Base-by-base conservation (phyloP, 2,797 vertebrate species). In the Hypotaenidia philippensis region DNA sequence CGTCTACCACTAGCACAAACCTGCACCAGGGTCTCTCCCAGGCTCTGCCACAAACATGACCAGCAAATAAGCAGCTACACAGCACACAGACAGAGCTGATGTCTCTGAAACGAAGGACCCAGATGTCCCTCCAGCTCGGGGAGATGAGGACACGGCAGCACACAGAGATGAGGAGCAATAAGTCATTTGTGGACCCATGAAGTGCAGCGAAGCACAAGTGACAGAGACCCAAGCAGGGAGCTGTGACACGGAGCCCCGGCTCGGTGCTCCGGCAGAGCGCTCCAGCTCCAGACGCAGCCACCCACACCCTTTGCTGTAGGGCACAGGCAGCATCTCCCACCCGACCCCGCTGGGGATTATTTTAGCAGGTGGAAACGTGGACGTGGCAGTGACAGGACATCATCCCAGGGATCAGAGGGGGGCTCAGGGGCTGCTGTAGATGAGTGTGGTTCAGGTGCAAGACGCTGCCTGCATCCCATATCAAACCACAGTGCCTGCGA, bases 221-320 rank as follows among this genome's bases (percentile, higher is more conserved):
- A 26, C 12, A 27, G 50, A 53, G 26, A 29, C 15, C 5, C 26
- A 74, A 50, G 19, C 72, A 63, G 18, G 12, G n/a, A 83, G 7
- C 6, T 4, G 1, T 7, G 36, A 31, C 34, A 7, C 0, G 0
- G 52, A 74, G 26, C 29, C 26, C 7, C 0, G 0, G 16, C 21
- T 69, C 11, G 3, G 34, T n/a, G 44, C 36, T 50, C 13, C 41
- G 16, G 21, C 34, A 26, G 40, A 89, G 32, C 0, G 0, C 55
- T 83, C 77, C 5, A 0, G 26, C 59, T 40, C 71, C 20, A 56
- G 25, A 40, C 0, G 0, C 44, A 82, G 23, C 26, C 41, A 7
- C 7, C 4, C 0, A 50, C 70, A 57, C 12, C 29, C 22, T 75
- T 31, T 52, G 38, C 70, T 18, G 20, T 6, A n/a, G 57, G 52